Conservation (phyloP, 1,140 invertebrate species). For the Telenomus remus region DNA sequence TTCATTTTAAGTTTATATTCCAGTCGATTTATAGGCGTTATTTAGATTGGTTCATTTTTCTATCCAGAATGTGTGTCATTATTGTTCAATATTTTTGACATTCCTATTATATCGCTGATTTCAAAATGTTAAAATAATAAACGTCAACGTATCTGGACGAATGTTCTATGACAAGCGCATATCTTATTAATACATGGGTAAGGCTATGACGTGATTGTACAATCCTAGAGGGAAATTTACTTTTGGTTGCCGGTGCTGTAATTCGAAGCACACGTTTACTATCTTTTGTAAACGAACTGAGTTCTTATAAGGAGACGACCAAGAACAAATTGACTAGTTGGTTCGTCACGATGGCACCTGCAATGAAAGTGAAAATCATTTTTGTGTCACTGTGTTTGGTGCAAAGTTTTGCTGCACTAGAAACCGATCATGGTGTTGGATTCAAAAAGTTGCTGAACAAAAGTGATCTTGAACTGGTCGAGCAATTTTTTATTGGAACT, state of each 20-base stretch:
- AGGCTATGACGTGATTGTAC: conserved; percentile 43
- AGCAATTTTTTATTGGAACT: conserved; percentile 36
- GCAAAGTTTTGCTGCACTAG: conserved; percentile 20
- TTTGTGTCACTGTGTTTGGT: conserved; percentile 23
- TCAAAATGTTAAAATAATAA: not conserved
- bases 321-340: conserved; percentile 38
- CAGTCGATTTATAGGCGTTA: no score
- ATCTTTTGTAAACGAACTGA: conserved; percentile 65
- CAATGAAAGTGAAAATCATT: conserved; percentile 12
- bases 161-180: conserved; percentile 27
- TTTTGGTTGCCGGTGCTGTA: conserved; percentile 43
- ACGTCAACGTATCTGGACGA: not conserved
- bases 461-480: conserved; percentile 4
- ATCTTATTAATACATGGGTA: conserved; percentile 33
- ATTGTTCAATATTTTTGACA: no score
- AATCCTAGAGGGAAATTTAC: conserved; percentile 58
- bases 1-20: no score
- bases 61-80: no score
- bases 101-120: no score
- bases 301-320: conserved; percentile 60
- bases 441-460: conserved; percentile 12
- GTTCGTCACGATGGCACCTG: conserved; percentile 40
- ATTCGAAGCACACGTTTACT: conserved; percentile 51
- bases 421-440: conserved; percentile 5
- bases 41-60: no score